Evolutionary conservation across 2,113 vertebrate species (phyloP), one percentile per base, ranked within the genome.

Genomic region (Ptychochromis oligacanthus): DNA sequence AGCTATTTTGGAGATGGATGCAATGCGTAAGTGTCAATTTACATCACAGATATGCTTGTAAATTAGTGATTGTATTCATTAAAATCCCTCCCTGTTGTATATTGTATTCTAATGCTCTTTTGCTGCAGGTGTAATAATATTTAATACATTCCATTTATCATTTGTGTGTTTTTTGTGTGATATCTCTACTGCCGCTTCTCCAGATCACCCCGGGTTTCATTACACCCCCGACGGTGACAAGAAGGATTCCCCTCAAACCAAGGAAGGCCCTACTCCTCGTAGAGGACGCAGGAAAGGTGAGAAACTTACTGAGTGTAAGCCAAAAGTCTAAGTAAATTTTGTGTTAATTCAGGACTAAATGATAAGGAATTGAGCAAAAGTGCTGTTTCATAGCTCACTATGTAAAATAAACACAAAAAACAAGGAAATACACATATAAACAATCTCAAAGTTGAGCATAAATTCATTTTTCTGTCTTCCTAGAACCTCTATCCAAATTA

Each of bases 1-100:
- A 94, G 98, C 97, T 31, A 98, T 99, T 96, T 93, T 99, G 28
- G 98, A 99, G 93, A 99, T 99, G 98, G 98, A 99, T 93, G 97
- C 97, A 38, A 96, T 97, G 86, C 95, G 98, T 99, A 96, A 99
- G 98, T 98, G 49, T 7, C 52, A 61, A 26, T 81, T 36, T 72
- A 28, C 7, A 75, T 26, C 18, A 46, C 4, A 36, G 52, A 38
- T 36, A 13, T 52, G 1, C n/a, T 8, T 40, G 22, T 20, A 54
- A 55, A 34, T 38, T 18, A 9, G 18, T 17, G n/a, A 56, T 13
- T 77, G 28, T 56, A 3, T 54, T 75, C 2, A 59, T 38, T 17
- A 22, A 36, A 65, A 4, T 46, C 20, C 10, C 13, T 31, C 46
- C 0, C 20, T 20, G 18, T 13, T 11, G 26, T 52, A 24, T 14